Evolutionary conservation across 1,140 invertebrate species (phyloP), one percentile per base, ranked within the genome.

Genomic region (Trichogramma pretiosum): DNA sequence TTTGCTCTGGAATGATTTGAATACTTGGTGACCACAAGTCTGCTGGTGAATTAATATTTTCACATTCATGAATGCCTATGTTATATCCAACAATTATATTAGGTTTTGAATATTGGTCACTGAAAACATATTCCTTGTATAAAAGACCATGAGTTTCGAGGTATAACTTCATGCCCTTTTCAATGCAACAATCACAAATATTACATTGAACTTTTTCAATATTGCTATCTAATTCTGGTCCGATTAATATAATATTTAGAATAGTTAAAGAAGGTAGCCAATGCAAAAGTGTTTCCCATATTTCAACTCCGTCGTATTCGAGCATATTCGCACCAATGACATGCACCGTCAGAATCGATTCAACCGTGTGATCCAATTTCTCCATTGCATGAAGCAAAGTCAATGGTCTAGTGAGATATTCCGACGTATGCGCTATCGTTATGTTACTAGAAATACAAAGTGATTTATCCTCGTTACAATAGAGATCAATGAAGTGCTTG

Each of bases 61-160:
- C 52, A 14, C 46, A 57, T 44, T 65, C 60, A 28, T 62, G 56
- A 30, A 70, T 56, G 41, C 65, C 61, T 21, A 61, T 48, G 57
- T 68, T 63, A 24, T 59, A 70, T 5, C 64, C 65, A 41, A 67
- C 33, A 24, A 64, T 52, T 18, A 65, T 44, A 51, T 68, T 56
- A 10, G 64, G 60, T 39, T 58, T 58, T 0, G 47, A 5, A 21
- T 60, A 63, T 10, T 16, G n/a, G 21, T 54, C 7, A 13, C 32
- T 54, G 3, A 39, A 5, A 2, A 50, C 17, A 39, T 63, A 68
- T 10, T 61, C 47, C 2, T 58, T 48, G 36, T 67, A 68, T 8
- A 60, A 50, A 35, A 37, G 3, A 11, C 41, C 46, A 19, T 49
- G 28, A 21, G 46, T 50, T 33, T 55, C 39, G 9, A 65, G 34